Percentiles rank a stretch among this genome's conserved stretches.
Conservation (phyloP, 2,113 vertebrate species). For the Cryptotis parvus region DNA sequence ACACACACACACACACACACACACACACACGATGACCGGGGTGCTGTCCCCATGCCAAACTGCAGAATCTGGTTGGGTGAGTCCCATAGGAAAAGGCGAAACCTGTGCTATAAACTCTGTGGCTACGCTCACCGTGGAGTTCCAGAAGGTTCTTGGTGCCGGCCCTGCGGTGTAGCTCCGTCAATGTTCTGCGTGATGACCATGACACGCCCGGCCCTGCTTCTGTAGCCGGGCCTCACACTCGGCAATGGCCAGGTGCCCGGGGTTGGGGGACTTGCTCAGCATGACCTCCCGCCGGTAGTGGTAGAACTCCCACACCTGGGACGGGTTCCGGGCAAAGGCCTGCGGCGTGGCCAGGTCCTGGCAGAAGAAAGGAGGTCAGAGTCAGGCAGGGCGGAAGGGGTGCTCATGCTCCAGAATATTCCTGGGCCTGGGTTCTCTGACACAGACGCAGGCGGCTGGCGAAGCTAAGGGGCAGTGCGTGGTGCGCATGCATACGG, state of each 20-base stretch:
- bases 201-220: slow-evolving; percentile 91
- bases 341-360: slow-evolving; percentile 95
- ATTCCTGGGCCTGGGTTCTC: accelerated
- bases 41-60: too few relatives aligned
- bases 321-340: slow-evolving; percentile 93
- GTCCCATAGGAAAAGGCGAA: not conserved
- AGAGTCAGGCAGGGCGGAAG: not conserved
- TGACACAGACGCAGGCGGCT: accelerated
- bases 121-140: slow-evolving; percentile 92
- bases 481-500: not conserved
- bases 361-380: slow-evolving; percentile 71
- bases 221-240: slow-evolving; percentile 92
- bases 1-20: not conserved
- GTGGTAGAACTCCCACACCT: slow-evolving; percentile 98
- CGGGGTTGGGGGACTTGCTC: slow-evolving; percentile 91
- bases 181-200: slow-evolving; percentile 98
- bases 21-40: too few relatives aligned
- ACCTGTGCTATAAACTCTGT: not conserved
- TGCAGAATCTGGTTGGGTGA: too few relatives aligned
- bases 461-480: too few relatives aligned
- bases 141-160: slow-evolving; percentile 95
- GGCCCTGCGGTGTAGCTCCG: slow-evolving; percentile 94
- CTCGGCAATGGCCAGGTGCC: slow-evolving; percentile 93
- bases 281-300: slow-evolving; percentile 93
- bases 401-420: accelerated